phyloP scores from a whole-genome alignment of 2,888 invertebrate species.

The Drosophila aldrichi region DNA sequence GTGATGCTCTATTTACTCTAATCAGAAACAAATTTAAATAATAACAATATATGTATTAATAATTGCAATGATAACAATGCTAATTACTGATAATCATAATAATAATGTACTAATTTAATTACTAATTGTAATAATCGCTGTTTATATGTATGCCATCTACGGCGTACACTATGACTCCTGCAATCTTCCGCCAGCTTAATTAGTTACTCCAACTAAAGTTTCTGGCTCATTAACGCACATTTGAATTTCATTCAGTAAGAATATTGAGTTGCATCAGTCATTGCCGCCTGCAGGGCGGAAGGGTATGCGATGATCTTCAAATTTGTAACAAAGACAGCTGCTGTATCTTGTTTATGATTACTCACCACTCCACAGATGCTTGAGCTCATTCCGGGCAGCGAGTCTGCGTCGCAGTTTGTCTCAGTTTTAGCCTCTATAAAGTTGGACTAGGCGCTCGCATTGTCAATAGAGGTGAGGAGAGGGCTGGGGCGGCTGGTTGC shows the following conservation, averaged over 20 bases:
- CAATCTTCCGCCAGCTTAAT: neutral
- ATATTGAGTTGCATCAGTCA: slow-evolving; percentile 4
- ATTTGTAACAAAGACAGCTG: neutral
- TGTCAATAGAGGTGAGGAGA: slow-evolving; percentile 39
- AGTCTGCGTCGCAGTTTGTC: slow-evolving; percentile 5
- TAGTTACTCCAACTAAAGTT: neutral
- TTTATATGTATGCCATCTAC: too few relatives aligned
- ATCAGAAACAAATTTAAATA: too few relatives aligned
- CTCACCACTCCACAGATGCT: slow-evolving; percentile 18
- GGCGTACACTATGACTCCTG: neutral
- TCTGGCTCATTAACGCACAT: neutral
- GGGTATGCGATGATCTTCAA: slow-evolving; percentile 13
- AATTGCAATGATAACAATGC: too few relatives aligned
- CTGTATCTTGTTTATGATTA: slow-evolving; percentile 11
- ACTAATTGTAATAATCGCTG: too few relatives aligned
- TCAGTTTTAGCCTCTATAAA: slow-evolving; percentile 11
- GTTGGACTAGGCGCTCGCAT: slow-evolving; percentile 33
- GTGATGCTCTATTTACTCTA: too few relatives aligned
- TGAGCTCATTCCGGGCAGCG: slow-evolving; percentile 1
- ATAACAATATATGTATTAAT: too few relatives aligned
- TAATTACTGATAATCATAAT: too few relatives aligned
- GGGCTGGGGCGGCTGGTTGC: neutral
- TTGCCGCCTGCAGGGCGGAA: neutral
- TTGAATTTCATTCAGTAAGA: neutral
- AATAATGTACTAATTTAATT: too few relatives aligned